A percentile compares a stretch with the other conserved stretches of the same genome.
Conservation (phyloP, 2,888 invertebrate genomes). For the Bhutanitis thaidina region DNA sequence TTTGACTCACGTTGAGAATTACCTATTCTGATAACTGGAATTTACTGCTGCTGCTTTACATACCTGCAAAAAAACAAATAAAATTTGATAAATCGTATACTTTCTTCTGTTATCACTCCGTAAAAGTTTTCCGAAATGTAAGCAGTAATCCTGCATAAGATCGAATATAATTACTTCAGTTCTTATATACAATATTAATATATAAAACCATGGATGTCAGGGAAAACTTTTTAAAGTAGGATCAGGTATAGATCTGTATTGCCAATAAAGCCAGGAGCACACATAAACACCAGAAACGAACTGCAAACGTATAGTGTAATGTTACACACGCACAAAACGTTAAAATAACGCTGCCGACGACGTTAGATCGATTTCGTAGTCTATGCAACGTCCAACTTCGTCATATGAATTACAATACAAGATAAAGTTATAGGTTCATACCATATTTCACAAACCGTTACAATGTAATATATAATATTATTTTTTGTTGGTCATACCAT, state of each 20-base stretch:
- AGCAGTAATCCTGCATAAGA: background rate
- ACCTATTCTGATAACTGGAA: background rate
- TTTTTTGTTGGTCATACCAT: no score
- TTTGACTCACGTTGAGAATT: conserved; percentile 6
- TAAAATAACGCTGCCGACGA: conserved; percentile 9
- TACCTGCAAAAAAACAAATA: conserved; percentile 18
- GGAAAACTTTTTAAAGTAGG: conserved; percentile 1
- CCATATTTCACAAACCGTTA: background rate
- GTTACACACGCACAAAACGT: conserved; percentile 10
- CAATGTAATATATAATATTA: no score
- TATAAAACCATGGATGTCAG: background rate
- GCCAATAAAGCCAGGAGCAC: conserved; percentile 2
- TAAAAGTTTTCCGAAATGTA: background rate
- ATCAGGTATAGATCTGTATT: conserved; percentile 1
- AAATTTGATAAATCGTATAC: background rate
- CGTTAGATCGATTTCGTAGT: conserved; percentile 16
- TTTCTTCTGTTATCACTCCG: background rate
- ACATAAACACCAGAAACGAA: background rate
- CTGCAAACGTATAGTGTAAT: conserved; percentile 10
- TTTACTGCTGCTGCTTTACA: background rate
- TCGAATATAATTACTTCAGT: background rate
- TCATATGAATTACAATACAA: conserved; percentile 3
- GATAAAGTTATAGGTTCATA: background rate
- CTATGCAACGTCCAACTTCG: conserved; percentile 14
- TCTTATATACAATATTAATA: no score